Conservation (phyloP, 2,888 invertebrate species). For the Athetis lepigone region DNA sequence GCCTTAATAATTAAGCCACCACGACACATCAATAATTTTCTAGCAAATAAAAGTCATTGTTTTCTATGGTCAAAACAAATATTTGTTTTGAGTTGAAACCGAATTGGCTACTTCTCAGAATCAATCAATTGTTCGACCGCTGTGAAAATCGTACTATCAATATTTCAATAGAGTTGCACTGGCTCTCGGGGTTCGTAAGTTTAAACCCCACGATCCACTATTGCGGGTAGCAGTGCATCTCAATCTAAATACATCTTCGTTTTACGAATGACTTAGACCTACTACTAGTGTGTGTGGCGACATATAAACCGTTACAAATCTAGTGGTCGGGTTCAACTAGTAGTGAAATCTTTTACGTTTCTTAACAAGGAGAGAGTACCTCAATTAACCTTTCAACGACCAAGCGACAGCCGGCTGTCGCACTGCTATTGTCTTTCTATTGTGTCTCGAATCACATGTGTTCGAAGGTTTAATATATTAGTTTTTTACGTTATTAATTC, state of each 20-base stretch:
- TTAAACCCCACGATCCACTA: neutral
- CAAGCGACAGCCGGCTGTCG: no score
- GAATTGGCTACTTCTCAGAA: neutral
- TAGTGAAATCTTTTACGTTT: no score
- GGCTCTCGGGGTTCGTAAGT: conserved; percentile 3
- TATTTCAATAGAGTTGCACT: conserved; percentile 13
- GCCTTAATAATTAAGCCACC: no score
- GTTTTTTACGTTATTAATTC: no score
- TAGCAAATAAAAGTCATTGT: no score
- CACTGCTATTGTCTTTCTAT: no score
- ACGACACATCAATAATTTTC: no score
- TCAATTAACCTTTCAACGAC: no score
- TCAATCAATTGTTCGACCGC: neutral
- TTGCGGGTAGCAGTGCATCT: conserved; percentile 2
- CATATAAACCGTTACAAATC: neutral
- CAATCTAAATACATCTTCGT: conserved; percentile 23
- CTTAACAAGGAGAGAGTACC: no score
- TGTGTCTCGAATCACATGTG: no score
- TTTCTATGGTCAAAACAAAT: neutral
- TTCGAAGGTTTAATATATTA: no score
- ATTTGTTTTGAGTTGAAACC: neutral
- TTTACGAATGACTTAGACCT: conserved; percentile 19
- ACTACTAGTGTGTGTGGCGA: neutral
- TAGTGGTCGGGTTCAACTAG: no score
- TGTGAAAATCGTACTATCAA: conserved; percentile 1